Percentiles rank a stretch among this genome's conserved stretches.
These are phyloP conservation scores for Hipposideros armiger DNA, from an alignment of 2,113 vertebrate genomes.

Conservation along the genomic window DNA sequence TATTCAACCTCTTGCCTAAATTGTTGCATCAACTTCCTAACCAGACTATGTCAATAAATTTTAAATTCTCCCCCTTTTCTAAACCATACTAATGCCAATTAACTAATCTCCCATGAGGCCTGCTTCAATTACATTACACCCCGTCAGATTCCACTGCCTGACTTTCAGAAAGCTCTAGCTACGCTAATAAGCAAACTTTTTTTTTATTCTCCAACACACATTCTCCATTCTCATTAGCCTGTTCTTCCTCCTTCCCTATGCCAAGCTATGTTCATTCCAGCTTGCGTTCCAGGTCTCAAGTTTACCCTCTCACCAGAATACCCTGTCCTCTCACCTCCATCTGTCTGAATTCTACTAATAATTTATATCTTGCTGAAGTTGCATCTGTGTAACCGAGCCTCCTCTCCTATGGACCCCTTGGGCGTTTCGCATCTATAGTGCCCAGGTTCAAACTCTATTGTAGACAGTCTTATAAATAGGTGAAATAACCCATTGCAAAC, in stretches of 20 bases:
- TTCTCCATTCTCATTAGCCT: background rate
- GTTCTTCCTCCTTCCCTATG: background rate
- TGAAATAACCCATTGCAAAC: background rate
- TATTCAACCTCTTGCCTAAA: background rate
- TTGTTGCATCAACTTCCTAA: background rate
- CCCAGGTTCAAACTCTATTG: background rate
- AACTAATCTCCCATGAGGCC: background rate
- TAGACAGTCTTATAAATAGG: background rate
- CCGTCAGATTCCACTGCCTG: background rate
- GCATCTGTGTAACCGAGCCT: background rate
- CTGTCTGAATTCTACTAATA: background rate
- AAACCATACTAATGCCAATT: background rate
- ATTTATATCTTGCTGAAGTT: background rate
- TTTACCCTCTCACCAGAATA: background rate
- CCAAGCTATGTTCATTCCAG: background rate
- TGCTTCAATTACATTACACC: background rate
- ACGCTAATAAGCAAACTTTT: background rate
- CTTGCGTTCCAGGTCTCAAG: background rate
- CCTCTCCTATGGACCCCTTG: background rate
- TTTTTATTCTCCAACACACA: background rate
- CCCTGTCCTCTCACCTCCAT: background rate
- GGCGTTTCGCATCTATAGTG: background rate
- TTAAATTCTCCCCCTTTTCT: background rate
- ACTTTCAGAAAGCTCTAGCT: background rate
- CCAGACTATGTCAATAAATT: background rate